Percentiles rank a stretch among this genome's conserved stretches.
Evolutionary conservation across 1,140 invertebrate genomes (phyloP).

Genomic region (Sitophilus oryzae): DNA sequence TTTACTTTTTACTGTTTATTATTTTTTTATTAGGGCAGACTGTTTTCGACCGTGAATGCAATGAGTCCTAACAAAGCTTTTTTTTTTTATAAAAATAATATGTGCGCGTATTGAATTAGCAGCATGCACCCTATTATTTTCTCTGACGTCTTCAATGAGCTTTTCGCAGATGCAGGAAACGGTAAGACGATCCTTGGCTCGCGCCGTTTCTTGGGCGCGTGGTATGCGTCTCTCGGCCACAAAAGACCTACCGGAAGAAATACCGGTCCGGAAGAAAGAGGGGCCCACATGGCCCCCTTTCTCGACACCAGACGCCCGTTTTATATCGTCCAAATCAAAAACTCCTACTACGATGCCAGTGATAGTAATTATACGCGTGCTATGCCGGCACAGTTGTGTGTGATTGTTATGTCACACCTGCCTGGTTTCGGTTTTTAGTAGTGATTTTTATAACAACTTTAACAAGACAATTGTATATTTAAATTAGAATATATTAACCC

Average conservation of each 20-base stretch:
- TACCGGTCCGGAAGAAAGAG: slow-evolving; percentile 20
- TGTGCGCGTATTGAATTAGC: too few relatives aligned
- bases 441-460: too few relatives aligned
- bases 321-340: slow-evolving; percentile 9
- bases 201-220: slow-evolving; percentile 13
- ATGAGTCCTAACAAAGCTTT: too few relatives aligned
- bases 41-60: too few relatives aligned
- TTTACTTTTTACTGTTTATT: too few relatives aligned
- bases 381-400: too few relatives aligned
- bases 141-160: background rate
- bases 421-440: too few relatives aligned
- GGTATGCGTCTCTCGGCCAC: slow-evolving; percentile 8
- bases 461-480: too few relatives aligned
- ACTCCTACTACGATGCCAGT: slow-evolving; percentile 5
- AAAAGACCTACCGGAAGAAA: slow-evolving; percentile 24
- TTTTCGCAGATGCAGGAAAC: slow-evolving; percentile 23
- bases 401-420: too few relatives aligned
- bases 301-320: slow-evolving; percentile 11
- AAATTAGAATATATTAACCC: too few relatives aligned
- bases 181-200: slow-evolving; percentile 18
- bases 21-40: too few relatives aligned
- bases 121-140: background rate
- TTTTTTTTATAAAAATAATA: too few relatives aligned
- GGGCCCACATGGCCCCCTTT: slow-evolving; percentile 8
- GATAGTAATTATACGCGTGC: background rate